A percentile compares a stretch with the other conserved stretches of the same genome.
phyloP scores from a whole-genome alignment of 2,888 invertebrate genomes.

The Drosophila peninsularis region DNA sequence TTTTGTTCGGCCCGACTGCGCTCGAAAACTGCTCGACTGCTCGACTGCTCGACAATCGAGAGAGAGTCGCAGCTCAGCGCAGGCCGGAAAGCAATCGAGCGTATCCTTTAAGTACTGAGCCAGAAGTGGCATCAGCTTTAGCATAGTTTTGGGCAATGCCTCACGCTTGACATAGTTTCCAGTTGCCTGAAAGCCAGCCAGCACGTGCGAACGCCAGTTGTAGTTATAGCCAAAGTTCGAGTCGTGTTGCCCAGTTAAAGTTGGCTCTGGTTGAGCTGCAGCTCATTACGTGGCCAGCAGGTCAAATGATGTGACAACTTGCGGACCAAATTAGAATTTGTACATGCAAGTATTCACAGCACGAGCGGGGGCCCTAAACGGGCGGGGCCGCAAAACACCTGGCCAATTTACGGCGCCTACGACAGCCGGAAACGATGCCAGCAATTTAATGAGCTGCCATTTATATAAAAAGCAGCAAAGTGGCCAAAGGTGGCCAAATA shows the following conservation, averaged over 20 bases:
- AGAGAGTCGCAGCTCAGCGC: conserved; percentile 21
- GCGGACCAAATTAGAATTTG: conserved; percentile 71
- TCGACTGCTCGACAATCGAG: conserved; percentile 56
- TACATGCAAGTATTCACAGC: conserved; percentile 37
- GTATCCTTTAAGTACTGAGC: conserved; percentile 63
- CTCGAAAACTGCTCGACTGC: conserved; percentile 47
- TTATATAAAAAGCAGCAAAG: conserved; percentile 73
- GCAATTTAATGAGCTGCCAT: conserved; percentile 81
- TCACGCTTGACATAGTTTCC: conserved; percentile 63
- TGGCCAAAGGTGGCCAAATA: conserved; percentile 74
- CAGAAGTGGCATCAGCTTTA: conserved; percentile 61
- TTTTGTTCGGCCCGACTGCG: conserved; percentile 50
- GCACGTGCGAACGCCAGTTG: conserved; percentile 66
- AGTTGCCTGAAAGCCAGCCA: conserved; percentile 11
- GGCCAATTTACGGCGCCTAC: conserved; percentile 68
- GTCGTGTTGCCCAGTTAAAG: conserved; percentile 35
- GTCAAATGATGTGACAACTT: conserved; percentile 72
- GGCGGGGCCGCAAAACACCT: conserved; percentile 35
- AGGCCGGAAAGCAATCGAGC: conserved; percentile 67
- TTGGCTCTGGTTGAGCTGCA: conserved; percentile 58
- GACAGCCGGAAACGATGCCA: conserved; percentile 58
- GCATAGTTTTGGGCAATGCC: conserved; percentile 60
- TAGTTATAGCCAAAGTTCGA: conserved; percentile 29
- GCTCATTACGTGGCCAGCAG: conserved; percentile 78
- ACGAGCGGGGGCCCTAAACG: background rate